Evolutionary conservation across 2,113 vertebrate species (phyloP), one percentile per base, ranked within the genome.

Genomic region (Pyxicephalus adspersus): DNA sequence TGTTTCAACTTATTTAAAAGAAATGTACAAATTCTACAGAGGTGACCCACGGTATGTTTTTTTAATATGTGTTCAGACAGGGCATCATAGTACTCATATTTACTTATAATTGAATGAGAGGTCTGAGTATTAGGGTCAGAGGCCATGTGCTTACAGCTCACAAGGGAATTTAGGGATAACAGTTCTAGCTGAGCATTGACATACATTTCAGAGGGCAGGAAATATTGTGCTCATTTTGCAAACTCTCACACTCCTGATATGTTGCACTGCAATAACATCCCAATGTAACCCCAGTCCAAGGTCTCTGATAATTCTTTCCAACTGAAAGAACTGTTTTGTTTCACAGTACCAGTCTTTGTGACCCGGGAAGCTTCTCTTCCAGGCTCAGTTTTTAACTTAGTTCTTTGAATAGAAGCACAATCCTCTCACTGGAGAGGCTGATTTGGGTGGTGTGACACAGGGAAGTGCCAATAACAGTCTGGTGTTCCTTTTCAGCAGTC

Each of bases 401-500:
- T 61, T 60, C 81, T 81, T 83, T 84, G 87, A 85, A 85, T 83
- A 74, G 81, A 67, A 51, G 2, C 61, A 84, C 86, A 78, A 81
- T 84, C 83, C 87, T 86, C 8, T 87, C 87, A 87, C 89, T 86
- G 91, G 90, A 92, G 87, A 88, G 92, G 92, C 93, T 92, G 91
- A 87, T 20, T 87, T 86, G 87, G 87, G 94, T 95, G 94, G 94
- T 92, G 95, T 94, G 95, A 96, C 94, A 92, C 90, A 91, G 91
- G 84, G 88, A 91, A 90, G 91, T 83, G 89, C 84, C 83, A 92
- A 91, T 93, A 84, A 82, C 91, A 88, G 88, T 85, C 87, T 89
- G 89, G 85, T 85, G 86, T 84, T 86, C 84, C 87, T 83, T 87
- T 82, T 85, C 23, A 20, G 87, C 80, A 83, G 93, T 90, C 83